Evolutionary conservation across 2,113 vertebrate genomes (phyloP).

Genomic region (Crotalus helleri): DNA sequence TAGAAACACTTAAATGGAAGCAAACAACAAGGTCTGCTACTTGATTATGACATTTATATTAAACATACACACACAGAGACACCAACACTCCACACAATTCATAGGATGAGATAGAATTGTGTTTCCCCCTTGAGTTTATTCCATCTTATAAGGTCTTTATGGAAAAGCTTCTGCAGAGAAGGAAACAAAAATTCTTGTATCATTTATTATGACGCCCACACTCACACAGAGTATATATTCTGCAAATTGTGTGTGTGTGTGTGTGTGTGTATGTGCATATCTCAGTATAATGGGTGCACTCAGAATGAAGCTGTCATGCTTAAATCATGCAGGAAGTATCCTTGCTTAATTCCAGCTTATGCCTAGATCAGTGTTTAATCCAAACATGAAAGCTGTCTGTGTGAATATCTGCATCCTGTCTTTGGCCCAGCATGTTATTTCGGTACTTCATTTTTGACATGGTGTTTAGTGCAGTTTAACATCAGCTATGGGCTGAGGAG

Average conservation of each 20-base stretch:
- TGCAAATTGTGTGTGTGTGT: neutral
- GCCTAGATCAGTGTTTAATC: conserved; percentile 51
- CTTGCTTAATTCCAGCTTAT: conserved; percentile 48
- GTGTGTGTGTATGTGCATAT: neutral
- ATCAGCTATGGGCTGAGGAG: conserved; percentile 49
- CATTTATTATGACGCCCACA: neutral
- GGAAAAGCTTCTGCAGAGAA: neutral
- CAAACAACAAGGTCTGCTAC: neutral
- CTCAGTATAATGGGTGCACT: neutral
- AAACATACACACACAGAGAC: neutral
- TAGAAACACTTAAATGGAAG: neutral
- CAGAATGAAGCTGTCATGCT: conserved; percentile 30
- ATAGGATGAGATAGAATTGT: neutral
- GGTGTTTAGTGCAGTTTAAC: conserved; percentile 55
- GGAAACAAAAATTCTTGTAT: neutral
- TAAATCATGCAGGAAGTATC: conserved; percentile 26
- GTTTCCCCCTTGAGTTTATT: neutral
- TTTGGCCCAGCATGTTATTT: conserved; percentile 37
- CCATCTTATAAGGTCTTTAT: neutral
- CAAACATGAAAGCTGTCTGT: conserved; percentile 33
- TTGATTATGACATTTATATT: neutral
- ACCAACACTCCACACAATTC: neutral
- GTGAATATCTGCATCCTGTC: conserved; percentile 40
- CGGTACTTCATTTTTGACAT: conserved; percentile 27
- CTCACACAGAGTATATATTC: neutral